A percentile compares a stretch with the other conserved stretches of the same genome.
Evolutionary conservation across 1,140 invertebrate species (phyloP).

Genomic region (Saccostrea echinata): DNA sequence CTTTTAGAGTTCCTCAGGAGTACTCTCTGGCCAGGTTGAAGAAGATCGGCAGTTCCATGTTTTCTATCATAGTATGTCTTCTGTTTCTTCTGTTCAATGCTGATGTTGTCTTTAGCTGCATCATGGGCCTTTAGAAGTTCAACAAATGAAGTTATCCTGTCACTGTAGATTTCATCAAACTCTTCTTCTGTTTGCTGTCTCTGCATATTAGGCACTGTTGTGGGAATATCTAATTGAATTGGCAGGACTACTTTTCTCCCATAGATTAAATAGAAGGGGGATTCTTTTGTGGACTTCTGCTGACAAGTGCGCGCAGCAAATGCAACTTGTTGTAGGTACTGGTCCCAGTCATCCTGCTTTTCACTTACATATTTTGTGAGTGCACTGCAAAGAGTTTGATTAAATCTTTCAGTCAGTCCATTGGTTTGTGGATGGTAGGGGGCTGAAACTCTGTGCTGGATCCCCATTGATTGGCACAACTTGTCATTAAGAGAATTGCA

Average conservation of each 20-base stretch:
- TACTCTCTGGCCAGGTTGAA: too few relatives aligned
- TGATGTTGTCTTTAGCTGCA: constrained; percentile 2
- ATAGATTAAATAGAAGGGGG: constrained; percentile 42
- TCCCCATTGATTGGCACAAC: constrained; percentile 7
- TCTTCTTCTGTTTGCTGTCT: background rate
- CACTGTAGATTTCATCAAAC: background rate
- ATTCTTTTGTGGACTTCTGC: constrained; percentile 46
- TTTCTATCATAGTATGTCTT: constrained; percentile 44
- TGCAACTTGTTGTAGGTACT: constrained; percentile 42
- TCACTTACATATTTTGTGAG: constrained; percentile 48
- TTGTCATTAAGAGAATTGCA: constrained; percentile 37
- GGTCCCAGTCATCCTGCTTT: constrained; percentile 44
- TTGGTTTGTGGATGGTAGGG: constrained; percentile 38
- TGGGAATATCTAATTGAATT: constrained; percentile 39
- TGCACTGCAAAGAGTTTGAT: constrained; percentile 31
- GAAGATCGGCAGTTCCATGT: background rate
- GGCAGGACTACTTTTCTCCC: constrained; percentile 40
- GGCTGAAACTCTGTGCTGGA: constrained; percentile 25
- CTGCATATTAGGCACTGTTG: background rate
- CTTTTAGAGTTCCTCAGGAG: too few relatives aligned
- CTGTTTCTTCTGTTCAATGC: background rate
- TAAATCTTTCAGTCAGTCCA: constrained; percentile 46
- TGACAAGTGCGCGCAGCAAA: constrained; percentile 49
- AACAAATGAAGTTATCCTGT: constrained; percentile 37
- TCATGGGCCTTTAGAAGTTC: background rate